Evolutionary conservation across 2,113 vertebrate genomes (phyloP).

Genomic region (Xyliphius kryptos): DNA sequence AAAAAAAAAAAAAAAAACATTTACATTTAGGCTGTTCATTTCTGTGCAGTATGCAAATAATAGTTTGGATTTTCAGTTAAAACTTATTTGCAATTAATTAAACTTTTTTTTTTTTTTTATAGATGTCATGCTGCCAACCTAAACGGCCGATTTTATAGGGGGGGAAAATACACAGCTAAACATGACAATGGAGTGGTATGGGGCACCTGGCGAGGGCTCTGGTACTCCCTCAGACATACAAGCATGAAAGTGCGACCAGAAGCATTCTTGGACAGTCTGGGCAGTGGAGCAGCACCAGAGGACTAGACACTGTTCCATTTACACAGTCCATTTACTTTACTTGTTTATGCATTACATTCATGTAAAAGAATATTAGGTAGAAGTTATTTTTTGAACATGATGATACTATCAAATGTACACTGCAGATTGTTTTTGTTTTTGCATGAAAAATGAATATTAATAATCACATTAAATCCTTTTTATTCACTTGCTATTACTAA

Average conservation of each 20-base stretch:
- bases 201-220: slow-evolving; percentile 77
- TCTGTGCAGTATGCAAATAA: too few relatives aligned
- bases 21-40: too few relatives aligned
- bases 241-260: slow-evolving; percentile 77
- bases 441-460: too few relatives aligned
- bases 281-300: slow-evolving; percentile 67
- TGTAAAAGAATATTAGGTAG: background rate
- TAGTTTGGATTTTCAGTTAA: too few relatives aligned
- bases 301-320: slow-evolving; percentile 30
- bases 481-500: too few relatives aligned
- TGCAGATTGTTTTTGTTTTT: too few relatives aligned
- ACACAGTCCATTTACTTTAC: slow-evolving; percentile 4
- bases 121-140: slow-evolving; percentile 83
- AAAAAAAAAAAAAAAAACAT: too few relatives aligned
- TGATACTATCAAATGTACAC: too few relatives aligned
- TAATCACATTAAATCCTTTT: too few relatives aligned
- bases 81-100: too few relatives aligned
- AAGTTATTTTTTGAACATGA: too few relatives aligned
- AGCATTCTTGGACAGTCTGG: slow-evolving; percentile 60
- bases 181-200: slow-evolving; percentile 77
- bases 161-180: slow-evolving; percentile 66
- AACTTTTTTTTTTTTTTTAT: background rate
- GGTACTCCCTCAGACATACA: slow-evolving; percentile 81
- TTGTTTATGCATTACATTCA: slow-evolving; percentile 5
- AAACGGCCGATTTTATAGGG: slow-evolving; percentile 75